Evolutionary conservation across 2,888 invertebrate genomes (phyloP), one percentile per base, ranked within the genome.

Genomic region (Tanypteryx hageni): DNA sequence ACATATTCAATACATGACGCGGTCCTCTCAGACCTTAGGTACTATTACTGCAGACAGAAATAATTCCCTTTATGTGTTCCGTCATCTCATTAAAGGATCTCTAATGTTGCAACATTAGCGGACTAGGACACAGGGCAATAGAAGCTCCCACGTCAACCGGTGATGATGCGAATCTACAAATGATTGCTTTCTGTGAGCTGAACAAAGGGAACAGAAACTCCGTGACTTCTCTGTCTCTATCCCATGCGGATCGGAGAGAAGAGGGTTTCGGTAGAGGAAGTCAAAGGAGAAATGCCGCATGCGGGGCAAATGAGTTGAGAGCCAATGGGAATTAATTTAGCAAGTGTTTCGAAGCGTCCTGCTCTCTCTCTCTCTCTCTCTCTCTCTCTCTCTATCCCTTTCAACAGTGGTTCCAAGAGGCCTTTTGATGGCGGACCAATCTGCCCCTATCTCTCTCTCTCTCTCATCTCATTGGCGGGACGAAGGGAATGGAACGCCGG

Each of bases 321-420:
- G 64, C 89, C 89, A 59, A 68, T 89, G 89, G 89, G 89, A 89
- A 89, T 89, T 89, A 89, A 89, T 89, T 89, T 89, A 89, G 89
- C 89, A 64, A 89, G 89, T 89, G 89, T 64, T 89, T 89, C 89
- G 89, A 57, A 7, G 56, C 57, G 83, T n/a, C 56, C n/a, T n/a
- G 10, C 18, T 57, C 83, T n/a, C 16, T 82, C 10, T 14, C 82
- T 18, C 31, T 61, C 86, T 16, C 2, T 22, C 85, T 58, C 61
- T 61, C 59, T 61, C 61, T 13, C 14, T 14, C 82, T 18, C 31
- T 61, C 86, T 16, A 7, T 22, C 85, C 85, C 61, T 61, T 86
- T 61, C 61, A 57, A 7, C 18, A 64, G 64, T 64, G 64, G n/a
- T 64, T 14, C 64, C 64, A n/a, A n/a, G 16, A 44, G 64, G 44